A percentile compares a stretch with the other conserved stretches of the same genome.
phyloP scores from a whole-genome alignment of 2,113 vertebrate species.

The Seriola dumerili region DNA sequence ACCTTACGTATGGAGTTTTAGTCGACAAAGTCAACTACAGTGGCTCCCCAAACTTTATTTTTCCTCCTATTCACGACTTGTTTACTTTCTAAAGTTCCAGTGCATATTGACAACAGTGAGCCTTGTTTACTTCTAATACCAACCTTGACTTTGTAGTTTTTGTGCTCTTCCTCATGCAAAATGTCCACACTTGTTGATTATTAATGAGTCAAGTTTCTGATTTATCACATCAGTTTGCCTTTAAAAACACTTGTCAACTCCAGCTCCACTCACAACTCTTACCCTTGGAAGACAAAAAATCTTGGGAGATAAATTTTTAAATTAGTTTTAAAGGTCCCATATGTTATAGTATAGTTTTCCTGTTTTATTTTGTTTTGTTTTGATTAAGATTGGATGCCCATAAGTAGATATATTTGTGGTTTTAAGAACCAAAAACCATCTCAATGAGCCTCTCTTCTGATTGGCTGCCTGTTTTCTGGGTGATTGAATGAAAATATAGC shows the following conservation, averaged over 20 bases:
- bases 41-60: neutral
- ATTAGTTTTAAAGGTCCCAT: neutral
- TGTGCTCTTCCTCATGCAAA: slow-evolving; percentile 6
- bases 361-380: too few species aligned
- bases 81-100: neutral
- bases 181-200: neutral
- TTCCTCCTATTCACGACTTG: neutral
- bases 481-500: too few species aligned
- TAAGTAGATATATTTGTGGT: too few species aligned
- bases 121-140: neutral
- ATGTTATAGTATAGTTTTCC: too few species aligned
- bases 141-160: slow-evolving; percentile 13
- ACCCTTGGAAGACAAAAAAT: neutral
- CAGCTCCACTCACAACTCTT: neutral
- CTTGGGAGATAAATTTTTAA: neutral
- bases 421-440: too few species aligned
- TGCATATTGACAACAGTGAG: neutral
- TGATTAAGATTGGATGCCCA: too few species aligned
- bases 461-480: too few species aligned
- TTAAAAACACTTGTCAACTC: neutral
- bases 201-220: slow-evolving; percentile 2
- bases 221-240: neutral
- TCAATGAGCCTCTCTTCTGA: too few species aligned
- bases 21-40: neutral
- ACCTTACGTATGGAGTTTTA: neutral